Base-by-base conservation (phyloP, 2,888 invertebrate species). In the Aproaerema taeniolella region DNA sequence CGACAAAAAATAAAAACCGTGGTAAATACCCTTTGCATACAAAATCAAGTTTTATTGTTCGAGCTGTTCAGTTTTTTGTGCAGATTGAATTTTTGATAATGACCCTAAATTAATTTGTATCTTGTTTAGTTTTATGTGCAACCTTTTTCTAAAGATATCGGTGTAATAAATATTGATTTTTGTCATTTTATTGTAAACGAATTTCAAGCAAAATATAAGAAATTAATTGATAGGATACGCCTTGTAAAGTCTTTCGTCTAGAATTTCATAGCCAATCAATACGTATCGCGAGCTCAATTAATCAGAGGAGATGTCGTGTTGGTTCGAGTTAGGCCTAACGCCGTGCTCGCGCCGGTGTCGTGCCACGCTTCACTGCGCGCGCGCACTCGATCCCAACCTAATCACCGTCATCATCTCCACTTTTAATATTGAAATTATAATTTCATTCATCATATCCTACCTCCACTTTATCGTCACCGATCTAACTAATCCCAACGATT, bases 381-480 rank as follows among this genome's bases (percentile, higher is more conserved):
- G 57, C 58, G 54, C 53, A 10, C 39, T 34, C 51, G 50, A 53
- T 50, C 50, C 54, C n/a, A n/a, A n/a, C n/a, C 61, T 76, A 81
- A 80, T 82, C 74, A 73, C 63, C 64, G 59, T 63, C 55, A 74
- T 72, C 72, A 69, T 76, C 67, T 64, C 56, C 45, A 68, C 67
- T 74, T 78, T 73, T 70, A 74, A 76, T 74, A 80, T 71, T 73
- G 54, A 69, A 78, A 81, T 78, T 72, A 75, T 74, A 73, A 70
- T 76, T 80, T 75, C 77, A 80, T 85, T 82, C 78, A 82, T 80
- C 78, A 77, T 71, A 67, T 55, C 63, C 59, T 69, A 65, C 44
- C 48, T 44, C 52, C 56, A 49, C 57, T 76, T 78, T 79, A 83
- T 81, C 80, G 74, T 76, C 76, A 66, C 70, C 59, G 53, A 73